Base-by-base conservation (phyloP, 2,888 invertebrate genomes). In the Pachycephus smyrnensis region DNA sequence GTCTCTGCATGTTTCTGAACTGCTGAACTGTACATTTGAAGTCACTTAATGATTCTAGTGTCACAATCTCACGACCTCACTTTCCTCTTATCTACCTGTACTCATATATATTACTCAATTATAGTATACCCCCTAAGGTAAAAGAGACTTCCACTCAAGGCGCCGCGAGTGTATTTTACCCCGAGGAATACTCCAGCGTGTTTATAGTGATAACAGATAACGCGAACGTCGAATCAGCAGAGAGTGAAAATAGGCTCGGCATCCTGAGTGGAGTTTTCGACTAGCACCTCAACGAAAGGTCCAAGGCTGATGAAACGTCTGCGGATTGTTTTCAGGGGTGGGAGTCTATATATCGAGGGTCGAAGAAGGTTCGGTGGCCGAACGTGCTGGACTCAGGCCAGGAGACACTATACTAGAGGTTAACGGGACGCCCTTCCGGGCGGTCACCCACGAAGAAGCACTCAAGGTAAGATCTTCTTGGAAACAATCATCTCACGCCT, bases 351-450 rank as follows among this genome's bases (percentile, higher is more conserved):
- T 98, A 92, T 97, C 97, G 88, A 94, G 97, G 88, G 96, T 98
- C 88, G 97, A 97, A 92, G 97, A 97, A 88, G 96, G 96, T 83
- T 97, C 97, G 88, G 96, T 97, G 86, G 97, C 97, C 83, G 97
- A 97, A 92, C 94, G 97, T 84, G 96, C 96, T 82, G 97, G 97
- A 83, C 94, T 98, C 84, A 94, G 97, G 89, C 97, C 97, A 83
- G 98, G 98, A 83, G 98, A 98, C 93, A 97, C 98, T 91, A 98
- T 98, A 91, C 94, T 98, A 88, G 97, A 98, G 92, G 98, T 98
- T 85, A 98, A 98, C 92, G 98, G 98, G 82, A 97, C 96, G 81
- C 98, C 97, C 83, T 98, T 98, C 92, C 96, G 96, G 78, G 97
- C 96, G 89, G 97, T 98, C 91, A 96, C 96, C 84, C 98, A 98